Percentiles rank a stretch among this genome's conserved stretches.
These are phyloP conservation scores for Oplegnathus fasciatus DNA, from an alignment of 2,113 vertebrate species.

Conservation along the genomic window DNA sequence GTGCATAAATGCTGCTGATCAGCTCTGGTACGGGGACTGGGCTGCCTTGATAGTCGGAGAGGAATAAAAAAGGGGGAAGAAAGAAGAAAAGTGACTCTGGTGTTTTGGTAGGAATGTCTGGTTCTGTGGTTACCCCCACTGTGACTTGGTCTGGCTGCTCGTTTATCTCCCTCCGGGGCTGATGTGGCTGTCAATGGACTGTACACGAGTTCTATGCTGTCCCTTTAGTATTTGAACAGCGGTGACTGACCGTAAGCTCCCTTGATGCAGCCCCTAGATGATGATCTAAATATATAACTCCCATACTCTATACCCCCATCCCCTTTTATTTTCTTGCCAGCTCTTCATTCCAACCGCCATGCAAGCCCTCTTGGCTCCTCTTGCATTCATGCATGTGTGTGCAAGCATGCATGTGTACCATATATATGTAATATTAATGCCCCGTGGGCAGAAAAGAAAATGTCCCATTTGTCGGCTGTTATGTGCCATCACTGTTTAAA, in stretches of 20 bases:
- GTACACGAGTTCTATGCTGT: background rate
- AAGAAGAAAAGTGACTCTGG: background rate
- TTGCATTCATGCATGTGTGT: conserved; percentile 50
- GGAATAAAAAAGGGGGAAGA: background rate
- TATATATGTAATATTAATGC: conserved; percentile 66
- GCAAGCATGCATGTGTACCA: conserved; percentile 46
- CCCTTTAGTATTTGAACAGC: conserved; percentile 26
- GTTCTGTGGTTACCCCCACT: conserved; percentile 13
- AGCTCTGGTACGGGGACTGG: too few relatives aligned
- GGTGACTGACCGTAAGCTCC: conserved; percentile 5
- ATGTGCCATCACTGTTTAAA: conserved; percentile 42
- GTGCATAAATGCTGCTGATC: background rate
- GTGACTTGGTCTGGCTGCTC: conserved; percentile 7
- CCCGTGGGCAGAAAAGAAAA: conserved; percentile 38
- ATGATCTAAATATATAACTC: conserved; percentile 55
- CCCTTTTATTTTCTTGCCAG: conserved; percentile 22
- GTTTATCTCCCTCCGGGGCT: background rate
- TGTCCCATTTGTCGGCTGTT: conserved; percentile 54
- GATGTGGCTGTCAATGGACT: background rate
- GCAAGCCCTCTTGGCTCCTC: conserved; percentile 7
- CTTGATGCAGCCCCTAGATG: conserved; percentile 14
- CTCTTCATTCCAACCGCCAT: background rate
- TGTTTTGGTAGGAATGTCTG: conserved; percentile 7
- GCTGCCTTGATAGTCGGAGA: background rate
- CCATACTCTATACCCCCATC: background rate